A percentile compares a stretch with the other conserved stretches of the same genome.
Evolutionary conservation across 2,113 vertebrate genomes (phyloP).

Genomic region (Cavia aperea): DNA sequence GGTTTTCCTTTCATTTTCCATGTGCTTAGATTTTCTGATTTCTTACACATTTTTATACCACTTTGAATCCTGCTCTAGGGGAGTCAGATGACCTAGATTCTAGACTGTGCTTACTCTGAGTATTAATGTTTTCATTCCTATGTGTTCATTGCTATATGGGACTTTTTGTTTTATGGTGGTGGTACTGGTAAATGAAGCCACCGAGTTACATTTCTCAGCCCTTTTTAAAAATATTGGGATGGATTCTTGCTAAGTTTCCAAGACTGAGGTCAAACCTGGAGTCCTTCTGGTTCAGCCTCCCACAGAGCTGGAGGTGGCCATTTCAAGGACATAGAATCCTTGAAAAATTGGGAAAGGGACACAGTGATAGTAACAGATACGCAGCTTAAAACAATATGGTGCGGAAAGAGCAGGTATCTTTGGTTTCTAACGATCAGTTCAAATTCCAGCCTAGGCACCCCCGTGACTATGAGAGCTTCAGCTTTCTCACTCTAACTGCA

Average conservation of each 20-base stretch:
- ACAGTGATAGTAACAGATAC: neutral
- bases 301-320: neutral
- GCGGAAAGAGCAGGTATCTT: neutral
- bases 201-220: neutral
- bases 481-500: neutral
- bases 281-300: neutral
- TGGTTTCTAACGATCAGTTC: neutral
- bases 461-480: neutral
- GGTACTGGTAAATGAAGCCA: neutral
- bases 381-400: neutral
- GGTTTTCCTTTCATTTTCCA: neutral
- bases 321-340: neutral
- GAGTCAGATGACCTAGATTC: neutral
- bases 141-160: neutral
- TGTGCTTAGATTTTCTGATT: neutral
- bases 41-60: neutral
- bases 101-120: neutral
- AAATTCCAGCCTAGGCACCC: neutral
- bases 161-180: neutral
- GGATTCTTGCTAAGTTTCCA: neutral
- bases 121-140: neutral
- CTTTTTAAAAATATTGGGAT: neutral
- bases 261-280: neutral
- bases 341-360: neutral
- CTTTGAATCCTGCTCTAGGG: neutral